phyloP scores from a whole-genome alignment of 2,113 vertebrate genomes.

The Pandion haliaetus region DNA sequence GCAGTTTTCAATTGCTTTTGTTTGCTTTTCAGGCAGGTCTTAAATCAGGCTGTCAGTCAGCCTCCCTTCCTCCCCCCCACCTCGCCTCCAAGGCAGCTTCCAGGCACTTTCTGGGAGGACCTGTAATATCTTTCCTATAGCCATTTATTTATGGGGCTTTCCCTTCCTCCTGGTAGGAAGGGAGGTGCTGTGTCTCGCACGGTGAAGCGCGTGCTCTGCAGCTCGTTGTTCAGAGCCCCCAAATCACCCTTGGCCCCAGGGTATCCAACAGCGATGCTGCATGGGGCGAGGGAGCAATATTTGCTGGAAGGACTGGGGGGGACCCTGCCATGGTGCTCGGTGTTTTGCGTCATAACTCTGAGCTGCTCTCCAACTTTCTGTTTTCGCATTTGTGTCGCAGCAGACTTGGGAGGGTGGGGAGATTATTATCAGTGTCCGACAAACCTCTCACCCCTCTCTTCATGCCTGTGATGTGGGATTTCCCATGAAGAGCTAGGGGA shows the following conservation, averaged over 20 bases:
- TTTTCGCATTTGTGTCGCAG: accelerated
- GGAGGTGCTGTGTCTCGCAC: not conserved
- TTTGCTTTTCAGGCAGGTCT: slow-evolving; percentile 62
- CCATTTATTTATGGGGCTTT: slow-evolving; percentile 2
- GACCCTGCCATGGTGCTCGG: accelerated
- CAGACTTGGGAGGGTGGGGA: not conserved
- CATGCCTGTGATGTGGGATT: accelerated
- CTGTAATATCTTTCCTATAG: not conserved
- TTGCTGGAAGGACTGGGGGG: no score
- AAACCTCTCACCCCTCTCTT: not conserved
- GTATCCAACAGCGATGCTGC: accelerated
- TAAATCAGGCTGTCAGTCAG: slow-evolving; percentile 62
- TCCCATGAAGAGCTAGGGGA: not conserved
- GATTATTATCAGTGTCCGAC: accelerated
- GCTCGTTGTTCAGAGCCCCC: not conserved
- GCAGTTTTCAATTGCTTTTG: slow-evolving; percentile 59
- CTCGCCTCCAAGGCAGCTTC: not conserved
- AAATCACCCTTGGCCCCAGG: accelerated
- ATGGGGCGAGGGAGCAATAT: accelerated
- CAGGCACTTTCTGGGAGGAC: slow-evolving; percentile 6
- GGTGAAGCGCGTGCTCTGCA: not conserved
- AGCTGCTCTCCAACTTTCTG: not conserved
- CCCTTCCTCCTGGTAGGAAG: not conserved
- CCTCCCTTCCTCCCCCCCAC: not conserved
- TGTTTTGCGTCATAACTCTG: accelerated